phyloP scores from a whole-genome alignment of 2,888 invertebrate species.

The Limnephilus rhombicus region DNA sequence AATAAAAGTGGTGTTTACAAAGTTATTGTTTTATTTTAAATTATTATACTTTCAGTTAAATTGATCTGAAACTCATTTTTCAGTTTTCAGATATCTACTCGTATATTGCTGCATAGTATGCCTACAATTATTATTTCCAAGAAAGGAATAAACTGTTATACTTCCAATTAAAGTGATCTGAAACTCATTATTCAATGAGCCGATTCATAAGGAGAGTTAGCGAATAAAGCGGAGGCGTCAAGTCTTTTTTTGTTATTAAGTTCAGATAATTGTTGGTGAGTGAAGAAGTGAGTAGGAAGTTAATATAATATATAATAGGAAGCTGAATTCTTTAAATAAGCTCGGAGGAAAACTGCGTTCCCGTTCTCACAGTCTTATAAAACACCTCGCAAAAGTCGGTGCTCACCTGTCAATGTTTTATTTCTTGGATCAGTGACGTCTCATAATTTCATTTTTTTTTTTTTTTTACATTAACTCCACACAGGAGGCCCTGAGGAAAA shows the following conservation, averaged over 20 bases:
- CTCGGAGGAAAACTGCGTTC: conserved; percentile 2
- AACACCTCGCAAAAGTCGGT: conserved; percentile 34
- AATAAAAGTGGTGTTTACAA: too few relatives aligned
- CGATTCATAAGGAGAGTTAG: background rate
- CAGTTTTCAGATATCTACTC: background rate
- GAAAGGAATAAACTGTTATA: background rate
- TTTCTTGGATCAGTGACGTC: background rate
- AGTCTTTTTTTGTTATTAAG: background rate
- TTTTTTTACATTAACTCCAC: too few relatives aligned
- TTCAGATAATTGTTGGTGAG: background rate
- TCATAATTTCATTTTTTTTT: background rate
- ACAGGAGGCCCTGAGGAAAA: too few relatives aligned
- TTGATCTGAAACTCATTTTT: too few relatives aligned
- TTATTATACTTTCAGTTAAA: too few relatives aligned
- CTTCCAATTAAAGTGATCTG: background rate
- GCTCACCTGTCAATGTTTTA: conserved; percentile 37
- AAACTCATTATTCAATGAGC: background rate
- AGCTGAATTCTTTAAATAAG: background rate
- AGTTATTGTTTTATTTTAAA: too few relatives aligned
- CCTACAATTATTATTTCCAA: background rate
- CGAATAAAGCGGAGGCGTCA: background rate
- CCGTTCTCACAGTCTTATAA: conserved; percentile 37
- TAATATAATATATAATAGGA: background rate
- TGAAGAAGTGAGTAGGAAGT: background rate
- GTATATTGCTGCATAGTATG: too few relatives aligned